Evolutionary conservation across 2,888 invertebrate species (phyloP).

Genomic region (Eilema caniola): DNA sequence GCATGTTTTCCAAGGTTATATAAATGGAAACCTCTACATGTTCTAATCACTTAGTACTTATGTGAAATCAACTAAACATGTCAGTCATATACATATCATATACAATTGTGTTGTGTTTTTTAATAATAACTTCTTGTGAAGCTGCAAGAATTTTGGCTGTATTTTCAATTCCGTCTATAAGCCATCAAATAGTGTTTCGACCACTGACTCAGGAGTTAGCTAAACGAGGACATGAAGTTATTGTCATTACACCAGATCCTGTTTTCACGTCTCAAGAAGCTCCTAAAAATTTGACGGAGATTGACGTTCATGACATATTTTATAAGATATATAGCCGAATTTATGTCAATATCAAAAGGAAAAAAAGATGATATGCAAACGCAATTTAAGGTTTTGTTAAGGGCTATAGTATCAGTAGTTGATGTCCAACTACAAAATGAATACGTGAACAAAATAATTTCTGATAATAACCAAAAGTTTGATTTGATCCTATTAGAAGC

Average conservation of each 20-base stretch:
- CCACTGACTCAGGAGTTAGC: constrained; percentile 68
- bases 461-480: constrained; percentile 22
- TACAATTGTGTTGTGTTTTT: not conserved
- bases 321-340: constrained; percentile 54
- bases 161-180: constrained; percentile 56
- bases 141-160: constrained; percentile 51
- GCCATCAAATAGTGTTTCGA: constrained; percentile 75
- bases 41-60: not conserved
- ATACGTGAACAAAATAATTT: constrained; percentile 16
- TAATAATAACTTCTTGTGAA: constrained; percentile 22
- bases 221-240: constrained; percentile 74
- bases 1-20: not conserved
- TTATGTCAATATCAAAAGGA: no score
- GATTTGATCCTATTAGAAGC: constrained; percentile 63
- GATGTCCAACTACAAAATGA: constrained; percentile 23
- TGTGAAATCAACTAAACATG: not conserved
- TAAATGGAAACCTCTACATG: not conserved
- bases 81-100: not conserved
- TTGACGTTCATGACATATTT: constrained; percentile 63
- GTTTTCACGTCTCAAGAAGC: constrained; percentile 55
- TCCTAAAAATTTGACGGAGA: constrained; percentile 63
- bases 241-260: constrained; percentile 42
- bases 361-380: constrained; percentile 52
- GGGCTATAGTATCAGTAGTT: constrained; percentile 31
- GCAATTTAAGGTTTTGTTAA: constrained; percentile 61